phyloP scores from a whole-genome alignment of 2,888 invertebrate genomes.

The Apotomis betuletana region DNA sequence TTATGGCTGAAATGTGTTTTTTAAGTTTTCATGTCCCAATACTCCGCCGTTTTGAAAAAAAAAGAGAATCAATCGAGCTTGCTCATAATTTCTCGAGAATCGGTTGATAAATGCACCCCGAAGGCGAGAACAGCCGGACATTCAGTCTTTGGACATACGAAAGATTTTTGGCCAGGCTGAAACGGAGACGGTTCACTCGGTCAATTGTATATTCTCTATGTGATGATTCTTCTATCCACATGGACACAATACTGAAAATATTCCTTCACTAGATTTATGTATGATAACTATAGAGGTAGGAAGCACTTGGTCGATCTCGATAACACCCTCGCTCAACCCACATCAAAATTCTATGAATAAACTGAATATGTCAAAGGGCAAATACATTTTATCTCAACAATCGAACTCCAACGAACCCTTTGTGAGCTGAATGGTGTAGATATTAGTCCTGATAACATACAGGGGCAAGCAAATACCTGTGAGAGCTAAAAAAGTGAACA shows the following conservation, averaged over 20 bases:
- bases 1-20: too few relatives aligned
- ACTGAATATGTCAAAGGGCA: slow-evolving; percentile 67
- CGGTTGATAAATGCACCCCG: too few relatives aligned
- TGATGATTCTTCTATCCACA: too few relatives aligned
- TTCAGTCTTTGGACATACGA: too few relatives aligned
- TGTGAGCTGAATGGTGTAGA: slow-evolving; percentile 31
- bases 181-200: too few relatives aligned
- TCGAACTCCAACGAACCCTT: slow-evolving; percentile 56
- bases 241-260: neutral
- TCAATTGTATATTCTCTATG: too few relatives aligned
- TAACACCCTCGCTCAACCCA: slow-evolving; percentile 44
- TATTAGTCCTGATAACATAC: slow-evolving; percentile 16
- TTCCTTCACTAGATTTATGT: neutral
- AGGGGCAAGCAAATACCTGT: neutral
- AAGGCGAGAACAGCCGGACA: too few relatives aligned
- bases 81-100: too few relatives aligned
- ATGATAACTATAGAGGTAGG: slow-evolving; percentile 1
- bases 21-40: too few relatives aligned
- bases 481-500: neutral
- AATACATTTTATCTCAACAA: slow-evolving; percentile 64
- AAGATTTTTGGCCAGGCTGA: too few relatives aligned
- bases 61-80: too few relatives aligned
- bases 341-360: slow-evolving; percentile 70
- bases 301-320: slow-evolving; percentile 15
- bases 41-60: too few relatives aligned